Percentiles rank a stretch among this genome's conserved stretches.
Conservation (phyloP, 2,888 invertebrate species). For the Polydrusus cervinus region DNA sequence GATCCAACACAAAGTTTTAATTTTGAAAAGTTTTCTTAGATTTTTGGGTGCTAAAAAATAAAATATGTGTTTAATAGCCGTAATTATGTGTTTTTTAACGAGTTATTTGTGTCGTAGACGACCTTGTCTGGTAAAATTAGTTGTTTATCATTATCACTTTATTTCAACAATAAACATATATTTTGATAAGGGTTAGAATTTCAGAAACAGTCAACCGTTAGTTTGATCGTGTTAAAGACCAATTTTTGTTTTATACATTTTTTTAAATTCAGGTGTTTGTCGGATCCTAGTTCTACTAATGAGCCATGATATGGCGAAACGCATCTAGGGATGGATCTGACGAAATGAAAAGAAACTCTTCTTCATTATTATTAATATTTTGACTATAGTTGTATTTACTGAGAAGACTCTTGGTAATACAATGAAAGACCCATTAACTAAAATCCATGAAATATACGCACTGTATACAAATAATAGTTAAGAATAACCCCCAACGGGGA, state of each 20-base stretch:
- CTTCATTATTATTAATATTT: too few relatives aligned
- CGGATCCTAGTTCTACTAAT: too few relatives aligned
- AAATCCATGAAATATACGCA: slow-evolving; percentile 40
- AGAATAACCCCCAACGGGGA: slow-evolving; percentile 4
- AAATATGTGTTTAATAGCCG: not conserved
- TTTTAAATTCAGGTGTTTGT: too few relatives aligned
- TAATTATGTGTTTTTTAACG: not conserved
- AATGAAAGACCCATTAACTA: slow-evolving; percentile 28
- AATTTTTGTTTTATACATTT: too few relatives aligned
- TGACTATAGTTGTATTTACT: too few relatives aligned
- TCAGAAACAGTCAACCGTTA: too few relatives aligned
- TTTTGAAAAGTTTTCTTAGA: slow-evolving; percentile 17
- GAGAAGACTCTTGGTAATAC: not conserved
- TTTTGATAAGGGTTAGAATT: too few relatives aligned
- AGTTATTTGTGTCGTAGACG: not conserved
- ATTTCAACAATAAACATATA: not conserved
- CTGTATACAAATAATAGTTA: slow-evolving; percentile 26
- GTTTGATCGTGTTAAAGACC: too few relatives aligned
- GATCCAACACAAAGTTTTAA: slow-evolving; percentile 19
- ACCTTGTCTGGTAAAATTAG: not conserved
- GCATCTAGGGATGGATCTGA: too few relatives aligned
- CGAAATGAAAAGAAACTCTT: too few relatives aligned
- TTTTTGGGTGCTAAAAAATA: slow-evolving; percentile 20
- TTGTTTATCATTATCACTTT: not conserved
- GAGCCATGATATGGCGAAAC: too few relatives aligned